A percentile compares a stretch with the other conserved stretches of the same genome.
These are phyloP conservation scores for Cheilosia soror DNA, from an alignment of 2,888 invertebrate species.

Conservation along the genomic window DNA sequence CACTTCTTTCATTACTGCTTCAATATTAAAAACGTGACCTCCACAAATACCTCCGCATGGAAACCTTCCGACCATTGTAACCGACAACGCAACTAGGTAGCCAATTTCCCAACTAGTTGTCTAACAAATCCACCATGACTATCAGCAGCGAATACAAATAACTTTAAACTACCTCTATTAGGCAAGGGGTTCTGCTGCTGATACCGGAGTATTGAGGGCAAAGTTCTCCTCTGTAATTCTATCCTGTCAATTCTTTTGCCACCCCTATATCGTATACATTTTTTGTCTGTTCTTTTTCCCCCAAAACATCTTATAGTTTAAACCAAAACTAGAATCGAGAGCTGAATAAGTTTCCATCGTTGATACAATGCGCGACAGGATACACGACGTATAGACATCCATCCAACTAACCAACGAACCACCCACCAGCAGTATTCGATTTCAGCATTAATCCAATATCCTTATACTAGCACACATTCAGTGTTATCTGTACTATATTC, in stretches of 20 bases:
- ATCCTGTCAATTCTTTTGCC: constrained; percentile 47
- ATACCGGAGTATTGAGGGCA: not conserved
- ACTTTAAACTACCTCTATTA: constrained; percentile 27
- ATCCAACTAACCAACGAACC: constrained; percentile 1
- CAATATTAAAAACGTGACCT: constrained; percentile 54
- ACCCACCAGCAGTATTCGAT: constrained; percentile 19
- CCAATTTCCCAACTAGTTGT: not conserved
- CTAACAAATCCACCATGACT: constrained; percentile 16
- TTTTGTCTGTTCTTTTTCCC: constrained; percentile 17
- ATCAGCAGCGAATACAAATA: constrained; percentile 48
- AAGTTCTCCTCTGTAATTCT: constrained; percentile 16
- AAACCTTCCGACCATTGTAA: not conserved
- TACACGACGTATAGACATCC: constrained; percentile 38
- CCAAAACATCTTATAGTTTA: constrained; percentile 29
- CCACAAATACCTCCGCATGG: not conserved
- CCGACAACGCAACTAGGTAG: constrained; percentile 14
- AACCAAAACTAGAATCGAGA: constrained; percentile 39
- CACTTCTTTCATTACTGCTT: not conserved
- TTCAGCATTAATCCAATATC: constrained; percentile 59
- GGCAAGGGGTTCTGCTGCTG: constrained; percentile 14
- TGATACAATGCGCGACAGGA: constrained; percentile 51
- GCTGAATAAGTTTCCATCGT: constrained; percentile 52
- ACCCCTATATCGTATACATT: constrained; percentile 30
- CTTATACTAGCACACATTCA: constrained; percentile 61
- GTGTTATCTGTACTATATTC: constrained; percentile 49